phyloP scores from a whole-genome alignment of 2,888 invertebrate species.

The Phragmatobia fuliginosa region DNA sequence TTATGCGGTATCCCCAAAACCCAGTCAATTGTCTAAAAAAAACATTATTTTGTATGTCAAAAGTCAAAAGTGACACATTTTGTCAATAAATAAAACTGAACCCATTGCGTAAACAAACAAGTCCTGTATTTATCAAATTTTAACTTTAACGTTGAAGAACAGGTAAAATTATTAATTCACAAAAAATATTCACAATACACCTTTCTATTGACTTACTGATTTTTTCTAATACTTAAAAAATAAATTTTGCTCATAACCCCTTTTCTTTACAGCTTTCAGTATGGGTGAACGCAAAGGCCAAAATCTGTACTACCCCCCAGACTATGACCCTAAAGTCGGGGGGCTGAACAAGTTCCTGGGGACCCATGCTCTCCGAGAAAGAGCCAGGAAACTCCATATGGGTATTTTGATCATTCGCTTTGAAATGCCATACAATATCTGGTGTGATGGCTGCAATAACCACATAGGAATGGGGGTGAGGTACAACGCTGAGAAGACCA shows the following conservation, averaged over 20 bases:
- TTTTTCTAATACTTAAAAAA: neutral
- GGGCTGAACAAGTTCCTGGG: constrained; percentile 97
- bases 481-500: constrained; percentile 97
- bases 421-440: constrained; percentile 99
- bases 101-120: no score
- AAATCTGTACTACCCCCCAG: constrained; percentile 99
- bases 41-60: no score
- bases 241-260: constrained; percentile 24
- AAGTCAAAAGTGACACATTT: no score
- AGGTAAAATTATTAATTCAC: neutral
- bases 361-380: constrained; percentile 97
- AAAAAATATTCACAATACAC: neutral
- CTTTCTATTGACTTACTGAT: neutral
- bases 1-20: no score
- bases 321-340: constrained; percentile 98
- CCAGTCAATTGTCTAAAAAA: no score
- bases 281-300: constrained; percentile 99
- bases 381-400: constrained; percentile 97
- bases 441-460: constrained; percentile 99
- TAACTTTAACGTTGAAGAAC: no score
- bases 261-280: constrained; percentile 59
- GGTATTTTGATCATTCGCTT: constrained; percentile 98
- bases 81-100: no score
- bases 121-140: neutral
- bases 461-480: constrained; percentile 99